Evolutionary conservation across 2,113 vertebrate species (phyloP).

Genomic region (Girardinichthys multiradiatus): DNA sequence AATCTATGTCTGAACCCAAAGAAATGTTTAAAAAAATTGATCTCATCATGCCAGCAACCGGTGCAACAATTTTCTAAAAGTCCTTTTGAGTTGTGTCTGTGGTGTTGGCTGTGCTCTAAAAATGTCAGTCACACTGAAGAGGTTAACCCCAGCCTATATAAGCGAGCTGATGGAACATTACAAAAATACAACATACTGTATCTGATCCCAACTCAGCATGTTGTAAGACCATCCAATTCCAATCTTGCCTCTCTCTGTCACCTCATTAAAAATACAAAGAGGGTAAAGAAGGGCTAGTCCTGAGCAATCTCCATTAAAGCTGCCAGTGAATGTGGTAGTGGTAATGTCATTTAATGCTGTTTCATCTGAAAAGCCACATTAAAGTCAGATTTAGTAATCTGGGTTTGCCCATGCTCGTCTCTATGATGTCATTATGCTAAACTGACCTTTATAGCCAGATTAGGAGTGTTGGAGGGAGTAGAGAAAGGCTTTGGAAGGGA

Average conservation of each 20-base stretch:
- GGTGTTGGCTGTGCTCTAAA: conserved; percentile 72
- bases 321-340: conserved; percentile 72
- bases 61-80: conserved; percentile 65
- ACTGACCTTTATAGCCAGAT: conserved; percentile 84
- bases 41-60: conserved; percentile 59
- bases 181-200: conserved; percentile 71
- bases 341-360: conserved; percentile 79
- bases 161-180: conserved; percentile 71
- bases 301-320: conserved; percentile 76
- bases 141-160: conserved; percentile 64
- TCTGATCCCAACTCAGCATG: conserved; percentile 73
- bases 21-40: conserved; percentile 51
- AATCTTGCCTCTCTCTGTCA: conserved; percentile 74
- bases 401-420: conserved; percentile 73
- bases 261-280: conserved; percentile 82
- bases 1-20: conserved; percentile 59
- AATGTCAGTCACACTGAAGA: conserved; percentile 78
- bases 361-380: conserved; percentile 79
- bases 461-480: conserved; percentile 67
- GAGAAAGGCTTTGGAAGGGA: conserved; percentile 66
- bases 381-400: conserved; percentile 79
- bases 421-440: conserved; percentile 84
- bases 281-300: conserved; percentile 72
- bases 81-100: conserved; percentile 59
- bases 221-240: conserved; percentile 71